Evolutionary conservation across 2,888 invertebrate genomes (phyloP), one percentile per base, ranked within the genome.

Genomic region (Luffia ferchaultella): DNA sequence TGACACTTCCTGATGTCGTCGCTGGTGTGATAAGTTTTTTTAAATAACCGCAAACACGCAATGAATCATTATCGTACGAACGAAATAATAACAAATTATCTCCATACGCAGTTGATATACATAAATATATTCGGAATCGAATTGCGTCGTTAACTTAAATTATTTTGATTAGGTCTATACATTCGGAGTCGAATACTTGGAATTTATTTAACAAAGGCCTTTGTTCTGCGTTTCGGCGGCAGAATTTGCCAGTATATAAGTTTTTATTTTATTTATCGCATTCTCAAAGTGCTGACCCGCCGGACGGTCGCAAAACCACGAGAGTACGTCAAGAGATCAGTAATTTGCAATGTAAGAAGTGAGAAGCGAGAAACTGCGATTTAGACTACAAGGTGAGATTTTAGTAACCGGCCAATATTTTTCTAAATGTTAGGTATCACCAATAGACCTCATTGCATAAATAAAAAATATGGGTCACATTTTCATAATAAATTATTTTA

Each of bases 251-350:
- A 12, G 30, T 30, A 30, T 7, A 30, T 30, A 30, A 7, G 3
- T 30, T 9, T 12, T 49, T 42, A 61, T 54, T 70, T 74, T 79
- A 76, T 68, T 68, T 76, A 62, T 76, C 79, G 73, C 80, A 79
- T 80, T 78, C 78, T 64, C 60, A 59, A 68, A 68, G 68, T 71
- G 70, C 73, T 78, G 78, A 76, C 73, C 76, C 65, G 63, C 9
- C 18, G 41, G 41, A 18, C 48, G 48, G 18, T 1, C 48, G 16
- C 48, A 42, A 42, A 48, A n/a, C n/a, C n/a, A n/a, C n/a, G n/a
- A n/a, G n/a, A n/a, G n/a, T n/a, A n/a, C n/a, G n/a, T n/a, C n/a
- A n/a, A n/a, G n/a, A n/a, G n/a, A n/a, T n/a, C n/a, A n/a, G n/a
- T n/a, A n/a, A n/a, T n/a, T n/a, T n/a, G n/a, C n/a, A n/a, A n/a